These are phyloP conservation scores for Meandrina meandrites DNA, from an alignment of 92 coral and sea anemone species.

Conservation along the genomic window DNA sequence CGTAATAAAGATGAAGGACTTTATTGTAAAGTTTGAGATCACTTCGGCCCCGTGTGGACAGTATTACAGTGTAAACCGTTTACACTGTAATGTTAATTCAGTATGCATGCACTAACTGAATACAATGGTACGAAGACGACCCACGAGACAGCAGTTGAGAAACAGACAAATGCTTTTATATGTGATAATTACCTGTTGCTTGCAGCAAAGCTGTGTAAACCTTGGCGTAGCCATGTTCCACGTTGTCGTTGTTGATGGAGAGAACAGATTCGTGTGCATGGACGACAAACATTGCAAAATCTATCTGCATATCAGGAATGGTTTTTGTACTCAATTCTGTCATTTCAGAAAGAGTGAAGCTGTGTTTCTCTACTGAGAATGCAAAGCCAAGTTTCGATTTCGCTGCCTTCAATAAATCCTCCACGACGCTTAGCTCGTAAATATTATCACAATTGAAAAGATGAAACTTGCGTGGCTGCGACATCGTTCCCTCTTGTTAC, in stretches of 20 bases:
- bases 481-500: neutral
- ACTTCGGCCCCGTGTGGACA: too few relatives aligned
- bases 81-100: too few relatives aligned
- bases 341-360: conserved; percentile 54
- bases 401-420: conserved; percentile 37
- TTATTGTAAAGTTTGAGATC: too few relatives aligned
- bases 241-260: conserved; percentile 39
- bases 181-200: conserved; percentile 31
- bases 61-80: too few relatives aligned
- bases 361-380: conserved; percentile 23
- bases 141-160: too few relatives aligned
- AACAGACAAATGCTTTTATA: too few relatives aligned
- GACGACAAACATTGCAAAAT: conserved; percentile 60
- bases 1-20: too few relatives aligned
- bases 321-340: conserved; percentile 16
- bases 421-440: conserved; percentile 37
- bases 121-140: too few relatives aligned
- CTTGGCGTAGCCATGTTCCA: conserved; percentile 47
- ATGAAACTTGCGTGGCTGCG: conserved; percentile 29
- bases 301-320: conserved; percentile 9
- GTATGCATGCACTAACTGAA: too few relatives aligned
- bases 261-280: conserved; percentile 61
- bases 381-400: neutral
- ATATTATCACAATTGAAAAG: too few relatives aligned
- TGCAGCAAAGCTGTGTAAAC: conserved; percentile 47